A percentile compares a stretch with the other conserved stretches of the same genome.
Conservation (phyloP, 2,113 vertebrate species). For the Pagrus major region DNA sequence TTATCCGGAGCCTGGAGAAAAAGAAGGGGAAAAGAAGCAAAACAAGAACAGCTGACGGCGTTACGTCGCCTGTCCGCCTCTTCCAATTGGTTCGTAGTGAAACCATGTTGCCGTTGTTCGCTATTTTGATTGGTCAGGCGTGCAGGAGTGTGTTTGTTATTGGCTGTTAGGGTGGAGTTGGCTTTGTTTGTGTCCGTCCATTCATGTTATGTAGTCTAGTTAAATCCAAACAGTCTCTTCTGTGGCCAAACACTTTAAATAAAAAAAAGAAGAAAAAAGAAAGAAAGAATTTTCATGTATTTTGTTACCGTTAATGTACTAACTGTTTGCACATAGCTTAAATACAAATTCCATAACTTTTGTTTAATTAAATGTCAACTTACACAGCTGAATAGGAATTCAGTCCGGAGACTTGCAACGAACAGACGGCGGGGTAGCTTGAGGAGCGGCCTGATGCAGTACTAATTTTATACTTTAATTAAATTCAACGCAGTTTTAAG, state of each 20-base stretch:
- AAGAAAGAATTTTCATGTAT: neutral
- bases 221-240: neutral
- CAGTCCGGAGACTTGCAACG: no score
- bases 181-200: slow-evolving; percentile 26
- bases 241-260: neutral
- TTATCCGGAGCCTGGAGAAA: neutral
- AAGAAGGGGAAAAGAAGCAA: slow-evolving; percentile 56
- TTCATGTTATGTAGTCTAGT: neutral
- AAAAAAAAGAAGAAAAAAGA: neutral
- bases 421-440: neutral
- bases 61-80: slow-evolving; percentile 54
- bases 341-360: neutral
- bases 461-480: neutral
- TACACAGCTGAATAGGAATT: neutral
- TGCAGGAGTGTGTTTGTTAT: neutral
- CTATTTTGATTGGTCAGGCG: slow-evolving; percentile 63
- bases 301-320: no score
- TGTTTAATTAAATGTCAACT: neutral
- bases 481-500: neutral
- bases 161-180: neutral
- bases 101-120: neutral
- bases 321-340: neutral
- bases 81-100: slow-evolving; percentile 47
- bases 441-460: neutral
- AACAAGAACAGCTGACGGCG: slow-evolving; percentile 85